These are phyloP conservation scores for Drosophila aldrichi DNA, from an alignment of 2,888 invertebrate genomes.

Conservation along the genomic window DNA sequence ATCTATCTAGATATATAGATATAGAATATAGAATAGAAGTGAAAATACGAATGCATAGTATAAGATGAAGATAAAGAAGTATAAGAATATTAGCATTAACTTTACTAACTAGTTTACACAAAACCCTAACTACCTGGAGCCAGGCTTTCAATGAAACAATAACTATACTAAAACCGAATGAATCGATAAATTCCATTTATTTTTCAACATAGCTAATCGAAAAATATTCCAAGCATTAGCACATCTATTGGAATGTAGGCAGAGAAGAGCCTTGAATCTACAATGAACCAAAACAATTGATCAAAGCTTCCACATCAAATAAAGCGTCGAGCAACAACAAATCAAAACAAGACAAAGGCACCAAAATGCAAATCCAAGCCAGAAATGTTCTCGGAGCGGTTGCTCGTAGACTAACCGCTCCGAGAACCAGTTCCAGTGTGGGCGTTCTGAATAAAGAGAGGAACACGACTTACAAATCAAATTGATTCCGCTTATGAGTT, in stretches of 20 bases:
- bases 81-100: not conserved
- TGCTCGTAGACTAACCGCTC: not conserved
- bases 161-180: not conserved
- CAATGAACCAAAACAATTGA: slow-evolving; percentile 1
- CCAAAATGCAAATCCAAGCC: not conserved
- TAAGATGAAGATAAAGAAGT: not conserved
- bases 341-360: not conserved
- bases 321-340: not conserved
- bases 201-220: too few species aligned
- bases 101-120: too few species aligned
- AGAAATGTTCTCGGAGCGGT: not conserved
- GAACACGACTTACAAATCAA: not conserved
- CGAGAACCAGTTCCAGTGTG: slow-evolving; percentile 9
- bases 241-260: not conserved
- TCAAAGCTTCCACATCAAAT: not conserved
- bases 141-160: not conserved
- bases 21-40: too few species aligned
- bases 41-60: not conserved
- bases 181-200: too few species aligned
- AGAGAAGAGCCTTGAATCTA: slow-evolving; percentile 1
- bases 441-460: not conserved
- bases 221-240: too few species aligned
- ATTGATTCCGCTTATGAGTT: slow-evolving; percentile 2
- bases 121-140: too few species aligned
- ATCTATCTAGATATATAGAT: not conserved